Percentiles rank a stretch among this genome's conserved stretches.
phyloP scores from a whole-genome alignment of 1,140 invertebrate genomes.

The Drosophila asahinai region DNA sequence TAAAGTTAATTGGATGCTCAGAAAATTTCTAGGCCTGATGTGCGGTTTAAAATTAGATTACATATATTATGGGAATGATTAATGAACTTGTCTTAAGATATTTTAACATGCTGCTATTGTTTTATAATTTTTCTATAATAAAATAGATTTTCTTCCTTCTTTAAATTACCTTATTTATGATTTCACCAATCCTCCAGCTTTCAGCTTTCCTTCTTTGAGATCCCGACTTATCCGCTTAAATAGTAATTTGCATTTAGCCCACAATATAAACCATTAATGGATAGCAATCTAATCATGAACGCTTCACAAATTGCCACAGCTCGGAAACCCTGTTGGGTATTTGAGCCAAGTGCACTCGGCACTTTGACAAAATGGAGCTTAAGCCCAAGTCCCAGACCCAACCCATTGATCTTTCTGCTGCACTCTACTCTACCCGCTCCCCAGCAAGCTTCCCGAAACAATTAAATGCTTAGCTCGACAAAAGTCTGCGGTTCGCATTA shows the following conservation, averaged over 20 bases:
- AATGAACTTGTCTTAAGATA: background rate
- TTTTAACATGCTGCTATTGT: background rate
- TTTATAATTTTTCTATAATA: no score
- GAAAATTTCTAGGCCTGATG: background rate
- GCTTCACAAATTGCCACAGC: slow-evolving; percentile 27
- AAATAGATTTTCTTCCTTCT: no score
- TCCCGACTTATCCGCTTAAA: background rate
- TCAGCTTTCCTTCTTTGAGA: background rate
- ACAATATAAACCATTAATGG: slow-evolving; percentile 21
- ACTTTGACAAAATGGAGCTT: slow-evolving; percentile 4
- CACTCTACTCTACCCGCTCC: background rate
- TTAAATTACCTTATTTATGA: background rate
- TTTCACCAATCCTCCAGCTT: no score
- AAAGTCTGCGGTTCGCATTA: slow-evolving; percentile 83
- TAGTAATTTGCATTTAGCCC: slow-evolving; percentile 5
- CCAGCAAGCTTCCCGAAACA: slow-evolving; percentile 65
- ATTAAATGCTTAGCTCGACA: slow-evolving; percentile 83
- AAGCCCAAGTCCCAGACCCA: slow-evolving; percentile 1
- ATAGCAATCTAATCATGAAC: slow-evolving; percentile 40
- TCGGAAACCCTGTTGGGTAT: slow-evolving; percentile 8
- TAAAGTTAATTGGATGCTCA: slow-evolving; percentile 13
- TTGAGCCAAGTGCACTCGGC: slow-evolving; percentile 14
- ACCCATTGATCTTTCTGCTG: slow-evolving; percentile 23
- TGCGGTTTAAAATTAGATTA: slow-evolving; percentile 2
- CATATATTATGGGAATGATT: background rate